Conservation (phyloP, 2,888 invertebrate genomes). For the Chironomus riparius region DNA sequence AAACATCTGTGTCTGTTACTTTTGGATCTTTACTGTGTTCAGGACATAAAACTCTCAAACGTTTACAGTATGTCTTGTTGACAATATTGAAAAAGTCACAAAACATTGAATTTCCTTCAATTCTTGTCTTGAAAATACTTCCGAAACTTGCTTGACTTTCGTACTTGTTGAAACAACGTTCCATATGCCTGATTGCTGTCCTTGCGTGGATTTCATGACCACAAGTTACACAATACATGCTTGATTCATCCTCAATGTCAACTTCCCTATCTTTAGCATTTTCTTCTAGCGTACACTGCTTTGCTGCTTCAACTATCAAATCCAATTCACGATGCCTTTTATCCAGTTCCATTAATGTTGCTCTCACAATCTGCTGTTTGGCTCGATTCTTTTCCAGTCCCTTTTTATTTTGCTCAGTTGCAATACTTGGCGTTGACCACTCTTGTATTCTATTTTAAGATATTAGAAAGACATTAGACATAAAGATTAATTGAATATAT, state of each 20-base stretch:
- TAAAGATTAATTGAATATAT: too few species aligned
- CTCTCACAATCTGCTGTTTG: constrained; percentile 68
- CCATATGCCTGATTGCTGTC: constrained; percentile 92
- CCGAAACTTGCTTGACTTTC: constrained; percentile 96
- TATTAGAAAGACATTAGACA: too few species aligned
- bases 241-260: constrained; percentile 57
- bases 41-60: constrained; percentile 89
- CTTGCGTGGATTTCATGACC: constrained; percentile 90
- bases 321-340: constrained; percentile 69
- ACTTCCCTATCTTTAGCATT: constrained; percentile 45
- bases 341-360: constrained; percentile 70
- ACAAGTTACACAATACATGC: constrained; percentile 93
- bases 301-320: constrained; percentile 67
- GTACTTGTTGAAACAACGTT: constrained; percentile 95
- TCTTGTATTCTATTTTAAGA: constrained; percentile 62
- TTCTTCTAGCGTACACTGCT: constrained; percentile 57
- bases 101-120: constrained; percentile 90
- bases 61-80: constrained; percentile 89
- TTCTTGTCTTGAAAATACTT: constrained; percentile 85
- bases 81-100: constrained; percentile 90
- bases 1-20: constrained; percentile 65
- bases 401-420: constrained; percentile 71
- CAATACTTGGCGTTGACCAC: constrained; percentile 81
- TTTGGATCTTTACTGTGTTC: constrained; percentile 95
- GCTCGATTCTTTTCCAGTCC: constrained; percentile 64